phyloP scores from a whole-genome alignment of 2,113 vertebrate genomes.

The Takifugu bimaculatus region DNA sequence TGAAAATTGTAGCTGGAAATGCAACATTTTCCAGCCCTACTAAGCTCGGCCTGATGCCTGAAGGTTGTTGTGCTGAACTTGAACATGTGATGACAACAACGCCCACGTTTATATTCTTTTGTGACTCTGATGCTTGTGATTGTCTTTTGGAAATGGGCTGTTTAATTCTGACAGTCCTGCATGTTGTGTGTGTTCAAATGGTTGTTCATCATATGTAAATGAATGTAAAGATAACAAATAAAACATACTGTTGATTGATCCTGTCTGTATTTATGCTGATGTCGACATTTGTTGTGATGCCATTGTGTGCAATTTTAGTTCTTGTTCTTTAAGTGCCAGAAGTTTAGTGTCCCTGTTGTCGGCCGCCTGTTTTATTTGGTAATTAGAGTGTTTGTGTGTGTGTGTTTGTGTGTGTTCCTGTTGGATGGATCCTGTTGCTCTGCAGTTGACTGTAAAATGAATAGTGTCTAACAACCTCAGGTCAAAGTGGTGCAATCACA shows the following conservation, averaged over 20 bases:
- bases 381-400: too few relatives aligned
- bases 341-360: background rate
- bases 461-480: background rate
- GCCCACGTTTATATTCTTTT: conserved; percentile 7
- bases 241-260: too few relatives aligned
- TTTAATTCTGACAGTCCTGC: conserved; percentile 5
- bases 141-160: background rate
- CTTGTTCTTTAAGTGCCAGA: too few relatives aligned
- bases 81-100: background rate
- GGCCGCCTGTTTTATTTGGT: conserved; percentile 5
- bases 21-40: too few relatives aligned
- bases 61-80: background rate
- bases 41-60: too few relatives aligned
- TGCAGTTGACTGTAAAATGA: background rate
- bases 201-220: too few relatives aligned
- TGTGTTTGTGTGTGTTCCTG: conserved; percentile 7
- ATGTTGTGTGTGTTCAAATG: too few relatives aligned
- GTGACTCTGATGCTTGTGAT: conserved; percentile 13
- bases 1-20: too few relatives aligned
- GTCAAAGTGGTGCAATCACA: background rate
- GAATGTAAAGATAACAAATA: too few relatives aligned
- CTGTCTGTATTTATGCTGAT: too few relatives aligned
- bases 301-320: too few relatives aligned
- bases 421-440: background rate
- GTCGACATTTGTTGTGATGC: too few relatives aligned